phyloP scores from a whole-genome alignment of 2,797 vertebrate genomes.

The Vespertilio murinus region DNA sequence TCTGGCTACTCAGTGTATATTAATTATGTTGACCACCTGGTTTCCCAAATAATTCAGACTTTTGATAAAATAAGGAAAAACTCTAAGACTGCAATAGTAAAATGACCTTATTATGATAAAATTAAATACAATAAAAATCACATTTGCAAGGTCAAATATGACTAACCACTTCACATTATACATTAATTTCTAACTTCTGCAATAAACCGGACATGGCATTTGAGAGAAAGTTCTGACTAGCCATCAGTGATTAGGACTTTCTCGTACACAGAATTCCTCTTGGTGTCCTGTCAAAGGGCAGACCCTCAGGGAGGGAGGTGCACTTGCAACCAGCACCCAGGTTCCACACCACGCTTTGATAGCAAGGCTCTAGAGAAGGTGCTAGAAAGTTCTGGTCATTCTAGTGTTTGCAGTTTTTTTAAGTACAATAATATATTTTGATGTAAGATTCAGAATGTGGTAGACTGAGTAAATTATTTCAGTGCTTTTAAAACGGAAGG shows the following conservation, averaged over 20 bases:
- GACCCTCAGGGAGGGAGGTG: neutral
- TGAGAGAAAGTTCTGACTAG: neutral
- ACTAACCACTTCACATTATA: neutral
- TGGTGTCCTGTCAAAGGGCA: neutral
- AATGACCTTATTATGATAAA: neutral
- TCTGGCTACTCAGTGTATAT: neutral
- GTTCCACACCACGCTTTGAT: neutral
- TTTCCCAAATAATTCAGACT: neutral
- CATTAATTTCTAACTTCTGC: neutral
- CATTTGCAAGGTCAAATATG: neutral
- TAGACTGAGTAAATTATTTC: neutral
- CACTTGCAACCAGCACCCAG: neutral
- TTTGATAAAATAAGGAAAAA: neutral
- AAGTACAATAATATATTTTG: neutral
- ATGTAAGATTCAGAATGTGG: neutral
- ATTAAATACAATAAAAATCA: neutral
- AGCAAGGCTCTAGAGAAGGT: neutral
- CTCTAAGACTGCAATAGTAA: neutral
- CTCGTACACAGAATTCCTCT: neutral
- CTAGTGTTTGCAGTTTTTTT: neutral
- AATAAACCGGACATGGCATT: neutral
- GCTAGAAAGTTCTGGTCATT: neutral
- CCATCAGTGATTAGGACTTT: accelerated
- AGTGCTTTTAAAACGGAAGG: neutral
- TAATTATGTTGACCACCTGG: neutral